Percentiles rank a stretch among this genome's conserved stretches.
These are phyloP conservation scores for Scaptodrosophila lebanonensis DNA, from an alignment of 1,140 invertebrate species.

Conservation along the genomic window DNA sequence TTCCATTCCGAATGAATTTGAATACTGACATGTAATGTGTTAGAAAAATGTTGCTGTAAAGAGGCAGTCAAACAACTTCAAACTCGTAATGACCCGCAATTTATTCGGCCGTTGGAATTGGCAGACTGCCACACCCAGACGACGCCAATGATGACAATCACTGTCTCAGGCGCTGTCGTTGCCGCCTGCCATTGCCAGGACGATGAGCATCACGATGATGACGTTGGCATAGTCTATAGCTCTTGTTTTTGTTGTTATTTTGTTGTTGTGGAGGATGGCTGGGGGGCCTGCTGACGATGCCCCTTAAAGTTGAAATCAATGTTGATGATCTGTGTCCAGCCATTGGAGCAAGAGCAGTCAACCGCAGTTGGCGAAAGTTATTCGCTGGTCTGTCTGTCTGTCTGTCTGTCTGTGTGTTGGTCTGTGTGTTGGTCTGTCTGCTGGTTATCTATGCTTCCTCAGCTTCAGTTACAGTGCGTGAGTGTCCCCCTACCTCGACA, in stretches of 20 bases:
- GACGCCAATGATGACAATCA: slow-evolving; percentile 27
- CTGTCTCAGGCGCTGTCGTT: not conserved
- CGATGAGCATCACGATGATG: slow-evolving; percentile 16
- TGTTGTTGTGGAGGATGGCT: too few relatives aligned
- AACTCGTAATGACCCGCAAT: slow-evolving; percentile 61
- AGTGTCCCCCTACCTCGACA: not conserved
- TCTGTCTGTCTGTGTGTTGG: slow-evolving; percentile 15
- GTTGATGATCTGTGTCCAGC: slow-evolving; percentile 56
- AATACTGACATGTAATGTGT: too few relatives aligned
- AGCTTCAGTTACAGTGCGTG: not conserved
- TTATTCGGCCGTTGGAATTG: slow-evolving; percentile 48
- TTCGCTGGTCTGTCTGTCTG: too few relatives aligned
- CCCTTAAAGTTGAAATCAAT: slow-evolving; percentile 55
- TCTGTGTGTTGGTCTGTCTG: slow-evolving; percentile 36
- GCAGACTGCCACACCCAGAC: slow-evolving; percentile 30
- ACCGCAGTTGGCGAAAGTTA: not conserved
- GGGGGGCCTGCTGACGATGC: slow-evolving; percentile 37
- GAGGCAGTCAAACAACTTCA: slow-evolving; percentile 31
- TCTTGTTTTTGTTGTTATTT: too few relatives aligned
- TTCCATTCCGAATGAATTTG: too few relatives aligned
- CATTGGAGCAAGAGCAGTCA: not conserved
- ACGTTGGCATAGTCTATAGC: slow-evolving; percentile 17
- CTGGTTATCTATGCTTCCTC: slow-evolving; percentile 41
- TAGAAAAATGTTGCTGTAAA: slow-evolving; percentile 14
- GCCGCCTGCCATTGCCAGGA: not conserved